A percentile compares a stretch with the other conserved stretches of the same genome.
Evolutionary conservation across 2,113 vertebrate species (phyloP).

Genomic region (Dasyornis broadbenti): DNA sequence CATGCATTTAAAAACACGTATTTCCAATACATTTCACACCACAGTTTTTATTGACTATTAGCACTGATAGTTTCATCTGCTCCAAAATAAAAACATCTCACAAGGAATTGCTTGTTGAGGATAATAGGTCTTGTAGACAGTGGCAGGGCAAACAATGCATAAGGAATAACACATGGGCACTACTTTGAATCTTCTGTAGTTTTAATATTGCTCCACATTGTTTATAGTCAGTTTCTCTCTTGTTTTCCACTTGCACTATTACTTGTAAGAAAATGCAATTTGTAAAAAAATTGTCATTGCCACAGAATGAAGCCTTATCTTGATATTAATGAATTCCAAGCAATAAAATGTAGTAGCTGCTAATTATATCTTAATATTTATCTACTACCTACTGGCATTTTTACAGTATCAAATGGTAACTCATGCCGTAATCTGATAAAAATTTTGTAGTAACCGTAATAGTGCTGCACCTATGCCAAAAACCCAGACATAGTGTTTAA

Average conservation of each 20-base stretch:
- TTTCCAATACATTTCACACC: slow-evolving; percentile 3
- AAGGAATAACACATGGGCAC: not conserved
- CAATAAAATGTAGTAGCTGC: not conserved
- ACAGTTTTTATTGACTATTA: not conserved
- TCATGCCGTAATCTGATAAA: slow-evolving; percentile 14
- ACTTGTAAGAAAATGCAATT: not conserved
- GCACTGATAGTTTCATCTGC: not conserved
- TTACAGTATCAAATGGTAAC: slow-evolving; percentile 26
- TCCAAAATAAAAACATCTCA: not conserved
- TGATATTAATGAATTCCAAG: not conserved
- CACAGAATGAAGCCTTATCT: not conserved
- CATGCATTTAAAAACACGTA: not conserved
- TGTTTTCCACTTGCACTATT: not conserved
- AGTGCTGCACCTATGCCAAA: slow-evolving; percentile 39
- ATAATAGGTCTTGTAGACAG: not conserved
- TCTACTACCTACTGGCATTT: slow-evolving; percentile 23
- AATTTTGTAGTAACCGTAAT: slow-evolving; percentile 26
- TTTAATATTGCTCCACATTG: not conserved
- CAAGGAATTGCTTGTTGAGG: not conserved
- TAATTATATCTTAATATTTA: slow-evolving; percentile 26
- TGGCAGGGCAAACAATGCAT: not conserved
- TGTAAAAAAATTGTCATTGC: not conserved
- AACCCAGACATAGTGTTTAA: not conserved
- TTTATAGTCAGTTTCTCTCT: not conserved
- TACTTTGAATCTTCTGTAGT: not conserved